Evolutionary conservation across 1,140 invertebrate genomes (phyloP), one percentile per base, ranked within the genome.

Genomic region (Lysiphlebus fabarum): DNA sequence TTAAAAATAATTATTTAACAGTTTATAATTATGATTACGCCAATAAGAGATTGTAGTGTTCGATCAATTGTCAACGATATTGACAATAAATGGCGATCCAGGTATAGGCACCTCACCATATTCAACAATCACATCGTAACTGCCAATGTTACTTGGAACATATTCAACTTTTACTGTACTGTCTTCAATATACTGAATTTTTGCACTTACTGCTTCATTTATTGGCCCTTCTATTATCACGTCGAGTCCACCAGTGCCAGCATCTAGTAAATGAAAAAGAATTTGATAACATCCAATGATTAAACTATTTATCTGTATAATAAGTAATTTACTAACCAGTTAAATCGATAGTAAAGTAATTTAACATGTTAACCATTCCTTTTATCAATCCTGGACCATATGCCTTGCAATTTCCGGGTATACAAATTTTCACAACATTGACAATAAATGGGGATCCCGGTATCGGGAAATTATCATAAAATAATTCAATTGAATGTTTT

Each of bases 321-420:
- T 17, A 41, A 53, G 26, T 55, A 17, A 59, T 62, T 53, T 42
- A 73, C 69, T 74, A 78, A 82, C 88, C 89, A 82, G 87, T 90
- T 2, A 92, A 95, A 80, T 96, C 92, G 3, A 96, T 90, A 4
- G 89, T 92, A 70, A 96, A 96, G 26, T 86, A 81, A 66, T 93
- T 92, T 4, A 86, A 81, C 72, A 89, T 82, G 65, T 92, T 86
- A n/a, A 92, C 86, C 53, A 88, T 80, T 54, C 91, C 93, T 55
- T 85, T 84, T 45, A 92, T 85, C 47, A 96, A 73, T 12, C 93
- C 94, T 2, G 91, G 90, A 8, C 94, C 93, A 68, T 85, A 94
- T 6, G 92, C 93, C 67, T 86, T 85, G 67, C 91, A 92, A 65
- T 87, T 87, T 41, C 79, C 84, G 1, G 91, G 86, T 81, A 95